Evolutionary conservation across 2,113 vertebrate species (phyloP).

Genomic region (Gymnogyps californianus): DNA sequence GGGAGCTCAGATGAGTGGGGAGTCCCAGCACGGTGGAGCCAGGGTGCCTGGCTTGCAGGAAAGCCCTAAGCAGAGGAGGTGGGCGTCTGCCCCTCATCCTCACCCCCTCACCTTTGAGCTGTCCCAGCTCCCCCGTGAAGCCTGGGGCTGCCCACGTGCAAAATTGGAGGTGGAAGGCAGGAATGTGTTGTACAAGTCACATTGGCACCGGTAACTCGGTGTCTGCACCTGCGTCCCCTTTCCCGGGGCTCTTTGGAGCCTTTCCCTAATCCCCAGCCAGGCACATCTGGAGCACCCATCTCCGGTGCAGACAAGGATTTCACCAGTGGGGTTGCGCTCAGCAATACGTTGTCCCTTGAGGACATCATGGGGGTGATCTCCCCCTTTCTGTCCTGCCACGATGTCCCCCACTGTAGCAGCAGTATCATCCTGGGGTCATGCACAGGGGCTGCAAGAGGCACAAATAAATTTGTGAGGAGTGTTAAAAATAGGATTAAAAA

Average conservation of each 20-base stretch:
- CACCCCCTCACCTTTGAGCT: not conserved
- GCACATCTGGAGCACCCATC: not conserved
- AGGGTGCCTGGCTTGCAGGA: not conserved
- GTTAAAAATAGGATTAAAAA: not conserved
- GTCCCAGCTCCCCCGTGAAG: not conserved
- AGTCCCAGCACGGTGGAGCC: not conserved
- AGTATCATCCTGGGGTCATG: not conserved
- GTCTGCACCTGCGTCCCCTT: not conserved
- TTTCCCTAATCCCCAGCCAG: too few relatives aligned
- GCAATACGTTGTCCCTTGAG: not conserved
- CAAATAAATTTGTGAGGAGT: not conserved
- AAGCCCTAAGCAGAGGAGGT: not conserved
- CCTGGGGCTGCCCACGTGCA: not conserved
- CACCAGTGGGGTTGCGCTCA: not conserved
- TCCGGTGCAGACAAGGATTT: not conserved
- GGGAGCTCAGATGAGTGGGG: not conserved
- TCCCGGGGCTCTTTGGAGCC: not conserved
- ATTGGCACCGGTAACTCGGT: rapidly evolving
- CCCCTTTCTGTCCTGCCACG: not conserved
- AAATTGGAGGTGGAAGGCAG: not conserved
- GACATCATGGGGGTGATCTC: not conserved
- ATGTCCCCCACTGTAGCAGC: rapidly evolving
- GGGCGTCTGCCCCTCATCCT: not conserved
- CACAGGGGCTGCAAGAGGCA: not conserved
- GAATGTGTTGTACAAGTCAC: not conserved